Conservation (phyloP, 1,140 invertebrate species). For the Brachionus angularis region DNA sequence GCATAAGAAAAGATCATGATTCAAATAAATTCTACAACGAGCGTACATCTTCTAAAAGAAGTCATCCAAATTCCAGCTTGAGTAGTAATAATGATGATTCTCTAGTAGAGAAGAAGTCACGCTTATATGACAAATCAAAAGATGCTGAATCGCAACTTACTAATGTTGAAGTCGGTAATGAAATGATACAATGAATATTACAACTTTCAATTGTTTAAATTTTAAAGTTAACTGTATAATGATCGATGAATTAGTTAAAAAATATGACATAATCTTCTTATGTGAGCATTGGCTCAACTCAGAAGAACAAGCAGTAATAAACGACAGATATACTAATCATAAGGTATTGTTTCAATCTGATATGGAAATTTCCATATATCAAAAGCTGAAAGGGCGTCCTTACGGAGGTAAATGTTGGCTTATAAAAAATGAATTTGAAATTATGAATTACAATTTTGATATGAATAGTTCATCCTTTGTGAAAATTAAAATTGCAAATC, state of each 20-base stretch:
- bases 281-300: conserved; percentile 37
- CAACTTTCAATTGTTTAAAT: conserved; percentile 14
- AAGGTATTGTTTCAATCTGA: conserved; percentile 32
- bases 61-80: no score
- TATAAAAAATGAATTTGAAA: background rate
- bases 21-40: no score
- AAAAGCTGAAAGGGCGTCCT: background rate
- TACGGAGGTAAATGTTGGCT: conserved; percentile 28
- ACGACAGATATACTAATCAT: conserved; percentile 20
- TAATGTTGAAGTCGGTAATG: no score
- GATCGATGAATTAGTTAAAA: conserved; percentile 22
- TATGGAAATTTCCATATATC: background rate
- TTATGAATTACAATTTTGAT: background rate
- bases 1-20: no score
- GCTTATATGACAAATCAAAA: no score
- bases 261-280: conserved; percentile 16
- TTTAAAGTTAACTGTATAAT: conserved; percentile 16
- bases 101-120: no score
- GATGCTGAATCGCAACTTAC: no score
- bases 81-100: no score
- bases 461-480: background rate
- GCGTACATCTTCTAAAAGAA: no score
- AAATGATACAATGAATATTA: conserved; percentile 6
- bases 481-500: background rate
- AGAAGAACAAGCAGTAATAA: conserved; percentile 1